Evolutionary conservation across 1,140 invertebrate genomes (phyloP), one percentile per base, ranked within the genome.

Genomic region (Chrysopa pallens): DNA sequence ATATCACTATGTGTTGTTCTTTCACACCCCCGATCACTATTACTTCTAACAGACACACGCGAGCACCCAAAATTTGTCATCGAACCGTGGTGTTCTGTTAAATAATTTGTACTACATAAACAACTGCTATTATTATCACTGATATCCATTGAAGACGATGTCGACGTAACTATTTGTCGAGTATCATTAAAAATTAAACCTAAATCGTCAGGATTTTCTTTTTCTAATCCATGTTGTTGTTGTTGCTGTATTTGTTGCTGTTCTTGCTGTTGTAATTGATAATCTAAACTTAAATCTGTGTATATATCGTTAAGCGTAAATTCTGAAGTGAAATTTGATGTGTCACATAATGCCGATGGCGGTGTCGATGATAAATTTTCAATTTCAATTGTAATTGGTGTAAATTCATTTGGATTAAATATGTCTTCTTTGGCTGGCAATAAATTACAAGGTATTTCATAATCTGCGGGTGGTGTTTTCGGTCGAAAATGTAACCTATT

Each of bases 401-500:
- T 69, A 48, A 68, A 61, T 38, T 62, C 58, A 13, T 63, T 59
- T 44, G 72, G 59, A 15, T 66, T 63, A 12, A 63, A 56, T 23
- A 53, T 57, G 23, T 55, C 52, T 7, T 62, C 61, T 31, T 53
- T 50, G 8, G 47, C 29, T 9, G 52, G 48, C 14, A 56, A 44
- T 39, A 59, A 38, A 38, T 52, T 31, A 42, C 52, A 54, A 6
- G 54, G 52, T 4, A 52, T 48, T 43, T 51, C 50, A 13, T 53
- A 52, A n/a, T 51, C 49, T 12, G 63, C 63, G 33, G 73, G 72
- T 38, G 73, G 73, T 38, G 78, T 80, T 64, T 81, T 81, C 44
- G 79, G 79, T 51, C 76, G 73, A 60, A 82, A 83, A 57, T 83
- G 80, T 59, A 81, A 66, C 76, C 78, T 77, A 42, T 11, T 57